Evolutionary conservation across 2,113 vertebrate genomes (phyloP).

Genomic region (Prinia subflava): DNA sequence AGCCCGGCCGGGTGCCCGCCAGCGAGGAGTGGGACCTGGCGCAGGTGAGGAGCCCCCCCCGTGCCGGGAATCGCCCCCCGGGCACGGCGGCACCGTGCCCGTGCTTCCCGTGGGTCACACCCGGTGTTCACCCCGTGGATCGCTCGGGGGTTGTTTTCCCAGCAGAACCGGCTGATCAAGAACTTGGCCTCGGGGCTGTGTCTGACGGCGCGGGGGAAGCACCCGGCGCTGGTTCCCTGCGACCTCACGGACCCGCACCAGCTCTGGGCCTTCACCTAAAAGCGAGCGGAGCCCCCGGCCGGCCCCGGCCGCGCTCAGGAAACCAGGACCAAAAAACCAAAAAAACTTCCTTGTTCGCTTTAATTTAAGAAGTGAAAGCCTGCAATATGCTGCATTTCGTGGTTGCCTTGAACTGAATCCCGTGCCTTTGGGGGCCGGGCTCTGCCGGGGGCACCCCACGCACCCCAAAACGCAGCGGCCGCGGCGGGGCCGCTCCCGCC

Average conservation of each 20-base stretch:
- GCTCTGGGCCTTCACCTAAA: conserved; percentile 84
- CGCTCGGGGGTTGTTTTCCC: fast-evolving
- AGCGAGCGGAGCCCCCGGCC: fast-evolving
- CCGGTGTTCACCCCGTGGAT: fast-evolving
- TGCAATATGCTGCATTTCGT: conserved; percentile 27
- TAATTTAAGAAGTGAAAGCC: conserved; percentile 14
- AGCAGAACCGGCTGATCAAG: conserved; percentile 81
- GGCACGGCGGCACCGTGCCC: neutral
- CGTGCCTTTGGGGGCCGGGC: neutral
- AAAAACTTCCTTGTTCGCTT: neutral
- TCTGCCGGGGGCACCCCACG: fast-evolving
- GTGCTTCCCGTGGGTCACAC: fast-evolving
- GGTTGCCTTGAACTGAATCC: neutral
- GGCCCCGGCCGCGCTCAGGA: neutral
- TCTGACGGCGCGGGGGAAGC: conserved; percentile 69
- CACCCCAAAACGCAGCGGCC: fast-evolving
- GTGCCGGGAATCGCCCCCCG: fast-evolving
- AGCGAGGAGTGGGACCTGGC: conserved; percentile 86
- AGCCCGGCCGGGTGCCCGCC: conserved; percentile 71
- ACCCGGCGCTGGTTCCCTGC: conserved; percentile 77
- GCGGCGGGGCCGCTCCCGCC: fast-evolving
- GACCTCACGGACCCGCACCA: conserved; percentile 75
- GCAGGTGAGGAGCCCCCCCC: conserved; percentile 70
- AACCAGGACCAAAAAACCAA: neutral
- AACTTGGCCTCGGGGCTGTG: conserved; percentile 81